These are phyloP conservation scores for Pseudomyrmex flavicornis DNA, from an alignment of 1,140 invertebrate species.

Conservation along the genomic window DNA sequence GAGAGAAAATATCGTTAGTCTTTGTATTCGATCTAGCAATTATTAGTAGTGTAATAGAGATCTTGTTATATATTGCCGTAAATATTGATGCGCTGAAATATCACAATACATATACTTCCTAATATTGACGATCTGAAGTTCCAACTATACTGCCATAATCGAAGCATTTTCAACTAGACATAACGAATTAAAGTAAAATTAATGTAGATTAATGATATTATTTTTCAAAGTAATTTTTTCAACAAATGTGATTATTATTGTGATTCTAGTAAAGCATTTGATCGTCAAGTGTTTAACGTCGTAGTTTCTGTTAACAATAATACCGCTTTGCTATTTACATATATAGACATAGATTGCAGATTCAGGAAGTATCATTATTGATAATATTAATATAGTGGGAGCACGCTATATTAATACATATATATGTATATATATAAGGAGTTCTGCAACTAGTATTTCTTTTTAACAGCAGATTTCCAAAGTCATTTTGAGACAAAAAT, in stretches of 20 bases:
- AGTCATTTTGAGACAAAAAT: too few relatives aligned
- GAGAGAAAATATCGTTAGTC: neutral
- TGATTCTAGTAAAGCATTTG: conserved; percentile 65
- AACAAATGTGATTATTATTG: conserved; percentile 63
- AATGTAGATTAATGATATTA: conserved; percentile 25
- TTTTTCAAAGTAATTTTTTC: conserved; percentile 25
- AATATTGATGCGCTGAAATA: too few relatives aligned
- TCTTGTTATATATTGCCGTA: too few relatives aligned
- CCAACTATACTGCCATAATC: conserved; percentile 39
- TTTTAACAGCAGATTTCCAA: too few relatives aligned
- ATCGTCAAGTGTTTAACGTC: conserved; percentile 58
- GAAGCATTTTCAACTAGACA: conserved; percentile 35
- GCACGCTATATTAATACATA: conserved; percentile 15
- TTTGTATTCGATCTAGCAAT: conserved; percentile 15
- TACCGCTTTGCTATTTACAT: conserved; percentile 32
- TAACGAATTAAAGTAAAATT: conserved; percentile 22
- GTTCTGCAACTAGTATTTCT: too few relatives aligned
- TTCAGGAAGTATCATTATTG: conserved; percentile 14
- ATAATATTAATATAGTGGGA: conserved; percentile 28
- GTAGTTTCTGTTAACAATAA: conserved; percentile 36
- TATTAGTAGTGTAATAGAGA: neutral
- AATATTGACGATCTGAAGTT: neutral
- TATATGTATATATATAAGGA: too few relatives aligned
- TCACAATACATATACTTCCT: too few relatives aligned
- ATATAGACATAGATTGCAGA: conserved; percentile 27